These are phyloP conservation scores for Elymnias hypermnestra DNA, from an alignment of 1,140 invertebrate species.

Conservation along the genomic window DNA sequence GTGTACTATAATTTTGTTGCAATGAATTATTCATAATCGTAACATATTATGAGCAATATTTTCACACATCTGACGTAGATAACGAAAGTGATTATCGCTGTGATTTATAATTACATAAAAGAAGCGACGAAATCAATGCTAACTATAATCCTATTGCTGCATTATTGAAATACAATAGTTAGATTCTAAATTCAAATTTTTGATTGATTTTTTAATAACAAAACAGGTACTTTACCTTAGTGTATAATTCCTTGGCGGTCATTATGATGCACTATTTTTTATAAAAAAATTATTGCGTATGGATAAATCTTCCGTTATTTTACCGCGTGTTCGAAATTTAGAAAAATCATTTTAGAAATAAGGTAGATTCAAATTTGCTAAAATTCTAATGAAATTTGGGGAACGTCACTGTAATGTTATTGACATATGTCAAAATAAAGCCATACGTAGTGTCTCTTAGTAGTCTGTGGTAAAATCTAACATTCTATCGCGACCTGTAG, in stretches of 20 bases:
- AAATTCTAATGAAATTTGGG: slow-evolving; percentile 48
- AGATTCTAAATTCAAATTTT: slow-evolving; percentile 25
- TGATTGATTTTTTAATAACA: slow-evolving; percentile 13
- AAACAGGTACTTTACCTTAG: slow-evolving; percentile 64
- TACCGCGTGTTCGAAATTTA: slow-evolving; percentile 50
- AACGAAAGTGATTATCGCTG: slow-evolving; percentile 30
- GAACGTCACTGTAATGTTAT: slow-evolving; percentile 62
- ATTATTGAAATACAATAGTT: background rate
- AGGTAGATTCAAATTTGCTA: slow-evolving; percentile 61
- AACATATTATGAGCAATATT: slow-evolving; percentile 26
- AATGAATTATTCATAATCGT: slow-evolving; percentile 39
- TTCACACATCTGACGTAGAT: slow-evolving; percentile 39
- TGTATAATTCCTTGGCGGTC: slow-evolving; percentile 74
- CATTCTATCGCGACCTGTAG: background rate
- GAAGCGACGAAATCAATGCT: background rate
- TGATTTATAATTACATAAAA: slow-evolving; percentile 12
- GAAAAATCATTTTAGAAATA: slow-evolving; percentile 61
- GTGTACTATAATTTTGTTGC: slow-evolving; percentile 19
- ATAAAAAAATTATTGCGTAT: too few relatives aligned
- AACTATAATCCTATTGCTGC: too few relatives aligned
- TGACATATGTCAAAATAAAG: slow-evolving; percentile 46
- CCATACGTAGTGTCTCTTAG: background rate
- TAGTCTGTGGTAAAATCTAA: background rate
- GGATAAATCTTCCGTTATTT: slow-evolving; percentile 45
- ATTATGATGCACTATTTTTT: too few relatives aligned